Conservation (phyloP, 1,140 invertebrate species). For the Mactra quadrangularis region DNA sequence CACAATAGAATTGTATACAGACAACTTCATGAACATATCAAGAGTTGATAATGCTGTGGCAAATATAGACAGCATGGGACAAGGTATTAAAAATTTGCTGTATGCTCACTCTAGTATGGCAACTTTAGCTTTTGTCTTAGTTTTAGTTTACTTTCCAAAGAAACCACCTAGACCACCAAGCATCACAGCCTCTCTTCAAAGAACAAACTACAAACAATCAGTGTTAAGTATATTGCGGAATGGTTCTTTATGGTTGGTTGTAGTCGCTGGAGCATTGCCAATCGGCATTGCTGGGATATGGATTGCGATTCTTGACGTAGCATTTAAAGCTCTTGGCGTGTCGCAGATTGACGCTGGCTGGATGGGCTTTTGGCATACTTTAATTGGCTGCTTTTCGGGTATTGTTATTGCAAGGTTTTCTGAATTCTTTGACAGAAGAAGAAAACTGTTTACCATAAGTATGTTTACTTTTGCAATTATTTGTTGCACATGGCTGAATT, state of each 20-base stretch:
- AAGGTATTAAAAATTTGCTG: slow-evolving; percentile 20
- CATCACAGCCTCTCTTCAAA: slow-evolving; percentile 68
- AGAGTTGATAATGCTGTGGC: background rate
- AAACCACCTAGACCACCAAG: slow-evolving; percentile 75
- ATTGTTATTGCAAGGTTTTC: slow-evolving; percentile 68
- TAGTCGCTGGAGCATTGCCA: slow-evolving; percentile 66
- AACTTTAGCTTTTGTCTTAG: slow-evolving; percentile 63
- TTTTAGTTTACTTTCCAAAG: slow-evolving; percentile 74
- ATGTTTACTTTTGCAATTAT: slow-evolving; percentile 45
- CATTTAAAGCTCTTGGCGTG: slow-evolving; percentile 67
- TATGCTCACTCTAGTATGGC: slow-evolving; percentile 72
- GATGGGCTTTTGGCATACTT: slow-evolving; percentile 73
- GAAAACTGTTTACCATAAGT: slow-evolving; percentile 52
- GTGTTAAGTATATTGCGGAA: slow-evolving; percentile 64
- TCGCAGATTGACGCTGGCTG: slow-evolving; percentile 73
- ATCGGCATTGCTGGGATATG: slow-evolving; percentile 70
- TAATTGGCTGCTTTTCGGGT: slow-evolving; percentile 71
- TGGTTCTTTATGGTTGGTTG: slow-evolving; percentile 72
- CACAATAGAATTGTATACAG: background rate
- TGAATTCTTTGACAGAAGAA: slow-evolving; percentile 43
- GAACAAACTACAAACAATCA: slow-evolving; percentile 71
- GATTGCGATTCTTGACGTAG: slow-evolving; percentile 74
- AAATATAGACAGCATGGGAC: slow-evolving; percentile 10
- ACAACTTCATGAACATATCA: background rate
- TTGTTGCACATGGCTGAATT: slow-evolving; percentile 52